Percentiles rank a stretch among this genome's conserved stretches.
These are phyloP conservation scores for Cyclina sinensis DNA, from an alignment of 1,140 invertebrate genomes.

Conservation along the genomic window DNA sequence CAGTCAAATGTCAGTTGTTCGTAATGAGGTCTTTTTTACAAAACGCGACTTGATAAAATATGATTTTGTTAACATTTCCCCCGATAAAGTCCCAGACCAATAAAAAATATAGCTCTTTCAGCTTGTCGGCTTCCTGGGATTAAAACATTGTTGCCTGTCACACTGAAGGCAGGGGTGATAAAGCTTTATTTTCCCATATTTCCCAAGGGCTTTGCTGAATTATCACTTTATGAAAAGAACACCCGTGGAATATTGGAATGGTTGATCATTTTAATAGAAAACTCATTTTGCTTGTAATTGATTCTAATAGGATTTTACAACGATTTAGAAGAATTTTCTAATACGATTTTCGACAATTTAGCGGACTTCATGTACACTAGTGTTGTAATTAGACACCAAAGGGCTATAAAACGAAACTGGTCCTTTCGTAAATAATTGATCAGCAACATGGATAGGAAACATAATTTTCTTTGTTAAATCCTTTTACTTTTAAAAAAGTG, in stretches of 20 bases:
- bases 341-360: too few species aligned
- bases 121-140: not conserved
- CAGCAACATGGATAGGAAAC: too few species aligned
- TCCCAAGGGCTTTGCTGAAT: not conserved
- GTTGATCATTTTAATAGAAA: slow-evolving; percentile 20
- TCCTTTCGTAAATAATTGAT: too few species aligned
- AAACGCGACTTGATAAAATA: slow-evolving; percentile 16
- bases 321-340: not conserved
- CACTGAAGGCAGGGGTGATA: not conserved
- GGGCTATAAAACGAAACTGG: too few species aligned
- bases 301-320: not conserved
- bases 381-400: too few species aligned
- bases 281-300: slow-evolving; percentile 14
- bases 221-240: not conserved
- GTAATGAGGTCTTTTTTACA: not conserved
- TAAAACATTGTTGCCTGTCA: slow-evolving; percentile 10
- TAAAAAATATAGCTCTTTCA: too few species aligned
- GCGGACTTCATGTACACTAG: too few species aligned
- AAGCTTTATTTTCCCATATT: slow-evolving; percentile 3
- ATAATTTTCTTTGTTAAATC: too few species aligned
- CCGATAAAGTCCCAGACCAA: not conserved
- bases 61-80: slow-evolving; percentile 11
- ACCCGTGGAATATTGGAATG: not conserved
- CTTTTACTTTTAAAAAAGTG: too few species aligned
- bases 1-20: not conserved